Evolutionary conservation across 37 sponge, comb jelly and placozoan species (phyloP).

Genomic region (Mnemiopsis leidyi): DNA sequence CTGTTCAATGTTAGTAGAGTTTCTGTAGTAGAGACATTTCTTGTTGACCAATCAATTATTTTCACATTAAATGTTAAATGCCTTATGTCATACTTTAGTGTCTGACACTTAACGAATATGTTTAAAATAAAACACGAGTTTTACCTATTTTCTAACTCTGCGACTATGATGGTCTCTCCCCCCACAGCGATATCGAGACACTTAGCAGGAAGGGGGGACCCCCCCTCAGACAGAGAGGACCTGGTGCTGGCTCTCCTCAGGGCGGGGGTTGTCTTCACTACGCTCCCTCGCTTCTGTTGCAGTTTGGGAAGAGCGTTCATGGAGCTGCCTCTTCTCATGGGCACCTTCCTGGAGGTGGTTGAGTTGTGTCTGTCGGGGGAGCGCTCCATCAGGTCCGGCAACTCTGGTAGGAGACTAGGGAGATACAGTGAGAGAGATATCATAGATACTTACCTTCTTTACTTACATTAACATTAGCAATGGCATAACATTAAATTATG

Average conservation of each 20-base stretch:
- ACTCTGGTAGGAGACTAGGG: not conserved
- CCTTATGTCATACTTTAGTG: too few relatives aligned
- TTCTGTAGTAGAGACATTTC: too few relatives aligned
- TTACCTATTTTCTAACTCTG: not conserved
- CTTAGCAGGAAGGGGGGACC: not conserved
- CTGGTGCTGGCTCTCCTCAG: not conserved
- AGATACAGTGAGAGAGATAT: too few relatives aligned
- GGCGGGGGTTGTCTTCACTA: not conserved
- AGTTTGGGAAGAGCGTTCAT: not conserved
- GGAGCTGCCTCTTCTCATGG: not conserved
- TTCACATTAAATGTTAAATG: too few relatives aligned
- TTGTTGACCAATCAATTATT: too few relatives aligned
- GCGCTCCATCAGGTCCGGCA: not conserved
- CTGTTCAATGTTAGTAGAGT: too few relatives aligned
- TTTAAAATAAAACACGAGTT: too few relatives aligned
- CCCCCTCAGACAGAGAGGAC: not conserved
- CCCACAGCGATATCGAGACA: not conserved
- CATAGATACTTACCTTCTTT: too few relatives aligned
- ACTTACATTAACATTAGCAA: too few relatives aligned
- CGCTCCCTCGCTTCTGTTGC: not conserved
- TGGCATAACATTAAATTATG: too few relatives aligned
- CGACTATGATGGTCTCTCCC: slow-evolving; percentile 2
- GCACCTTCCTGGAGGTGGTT: not conserved
- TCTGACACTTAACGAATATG: too few relatives aligned
- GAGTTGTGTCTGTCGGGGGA: not conserved